Conservation (phyloP, 2,113 vertebrate genomes). For the Salvelinus namaycush region DNA sequence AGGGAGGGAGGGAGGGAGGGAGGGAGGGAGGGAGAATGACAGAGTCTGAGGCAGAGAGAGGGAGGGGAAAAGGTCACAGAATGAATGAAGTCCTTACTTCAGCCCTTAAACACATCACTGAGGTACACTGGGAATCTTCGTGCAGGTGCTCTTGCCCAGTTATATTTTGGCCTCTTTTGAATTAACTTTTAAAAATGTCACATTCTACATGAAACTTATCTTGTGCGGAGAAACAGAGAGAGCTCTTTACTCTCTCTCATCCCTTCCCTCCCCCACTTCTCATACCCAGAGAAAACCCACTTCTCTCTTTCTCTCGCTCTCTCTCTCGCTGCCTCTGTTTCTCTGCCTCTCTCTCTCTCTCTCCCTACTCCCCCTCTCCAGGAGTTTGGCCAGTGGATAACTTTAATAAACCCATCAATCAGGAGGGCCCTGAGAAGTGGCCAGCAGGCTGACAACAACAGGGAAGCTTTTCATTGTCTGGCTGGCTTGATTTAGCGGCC, state of each 20-base stretch:
- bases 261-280: background rate
- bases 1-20: slow-evolving; percentile 17
- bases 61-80: slow-evolving; percentile 46
- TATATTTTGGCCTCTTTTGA: slow-evolving; percentile 31
- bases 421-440: slow-evolving; percentile 32
- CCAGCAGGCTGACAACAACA: slow-evolving; percentile 23
- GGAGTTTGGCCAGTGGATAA: slow-evolving; percentile 37
- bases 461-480: slow-evolving; percentile 24
- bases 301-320: slow-evolving; percentile 6
- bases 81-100: slow-evolving; percentile 57
- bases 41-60: background rate
- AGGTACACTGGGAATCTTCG: slow-evolving; percentile 38
- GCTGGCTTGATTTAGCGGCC: background rate
- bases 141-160: slow-evolving; percentile 26
- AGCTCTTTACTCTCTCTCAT: background rate
- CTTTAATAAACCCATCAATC: slow-evolving; percentile 59
- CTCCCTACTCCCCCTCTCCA: slow-evolving; percentile 24
- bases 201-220: background rate
- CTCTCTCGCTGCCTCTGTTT: background rate
- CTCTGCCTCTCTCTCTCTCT: background rate
- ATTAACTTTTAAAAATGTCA: slow-evolving; percentile 30
- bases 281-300: too few species aligned
- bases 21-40: background rate
- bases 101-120: slow-evolving; percentile 43
- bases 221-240: background rate